Percentiles rank a stretch among this genome's conserved stretches.
Evolutionary conservation across 2,113 vertebrate species (phyloP).

Genomic region (Catagonus wagneri): DNA sequence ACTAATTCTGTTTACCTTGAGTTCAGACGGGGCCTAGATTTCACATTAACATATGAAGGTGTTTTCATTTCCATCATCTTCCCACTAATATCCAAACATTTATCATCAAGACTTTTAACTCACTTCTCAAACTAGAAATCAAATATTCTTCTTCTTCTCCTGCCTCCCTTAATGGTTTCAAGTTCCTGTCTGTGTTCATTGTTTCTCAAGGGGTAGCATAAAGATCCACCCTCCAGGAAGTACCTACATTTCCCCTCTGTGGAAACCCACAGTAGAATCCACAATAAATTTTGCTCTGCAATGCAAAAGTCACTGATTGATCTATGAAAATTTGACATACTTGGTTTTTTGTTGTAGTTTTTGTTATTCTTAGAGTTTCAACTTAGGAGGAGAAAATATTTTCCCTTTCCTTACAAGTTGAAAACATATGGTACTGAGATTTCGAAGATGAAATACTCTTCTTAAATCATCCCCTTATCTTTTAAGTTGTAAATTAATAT

Average conservation of each 20-base stretch:
- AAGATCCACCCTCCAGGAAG: not conserved
- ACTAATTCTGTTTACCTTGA: not conserved
- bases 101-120: not conserved
- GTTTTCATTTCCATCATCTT: not conserved
- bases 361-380: slow-evolving; percentile 50
- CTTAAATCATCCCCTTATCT: slow-evolving; percentile 36
- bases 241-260: not conserved
- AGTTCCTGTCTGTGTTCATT: not conserved
- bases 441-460: slow-evolving; percentile 22
- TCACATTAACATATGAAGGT: not conserved
- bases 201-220: not conserved
- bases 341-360: not conserved
- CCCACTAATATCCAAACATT: not conserved
- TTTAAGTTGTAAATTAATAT: not conserved
- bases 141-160: not conserved
- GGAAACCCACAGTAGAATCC: slow-evolving; percentile 12
- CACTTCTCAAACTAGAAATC: not conserved
- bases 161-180: not conserved
- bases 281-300: not conserved
- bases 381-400: slow-evolving; percentile 13
- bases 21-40: not conserved
- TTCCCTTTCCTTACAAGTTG: not conserved
- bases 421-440: not conserved
- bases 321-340: not conserved
- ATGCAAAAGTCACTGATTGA: not conserved